phyloP scores from a whole-genome alignment of 2,797 vertebrate genomes.

The Pempheris klunzingeri region DNA sequence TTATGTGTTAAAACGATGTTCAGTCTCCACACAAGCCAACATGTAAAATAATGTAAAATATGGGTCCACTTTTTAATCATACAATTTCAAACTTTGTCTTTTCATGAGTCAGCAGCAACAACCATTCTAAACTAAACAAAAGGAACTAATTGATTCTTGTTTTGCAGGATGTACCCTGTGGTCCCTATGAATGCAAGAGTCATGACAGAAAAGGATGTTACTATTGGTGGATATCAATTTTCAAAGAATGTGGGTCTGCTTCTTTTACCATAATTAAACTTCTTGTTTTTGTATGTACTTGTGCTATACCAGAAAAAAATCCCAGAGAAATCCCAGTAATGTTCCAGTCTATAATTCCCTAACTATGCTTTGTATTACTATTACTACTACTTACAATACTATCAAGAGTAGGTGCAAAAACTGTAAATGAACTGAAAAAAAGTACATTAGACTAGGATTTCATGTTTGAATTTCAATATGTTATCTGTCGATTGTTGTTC shows the following conservation, averaged over 20 bases:
- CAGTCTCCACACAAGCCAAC: not conserved
- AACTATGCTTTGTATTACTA: not conserved
- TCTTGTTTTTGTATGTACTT: not conserved
- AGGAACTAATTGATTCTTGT: not conserved
- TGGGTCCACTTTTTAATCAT: not conserved
- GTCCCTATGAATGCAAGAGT: slow-evolving; percentile 81
- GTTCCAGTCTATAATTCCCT: not conserved
- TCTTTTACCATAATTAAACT: not conserved
- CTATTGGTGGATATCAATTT: slow-evolving; percentile 82
- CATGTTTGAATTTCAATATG: not conserved
- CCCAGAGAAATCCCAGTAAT: not conserved
- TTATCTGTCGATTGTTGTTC: slow-evolving; percentile 19
- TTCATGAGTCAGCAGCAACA: not conserved
- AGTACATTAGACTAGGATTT: not conserved
- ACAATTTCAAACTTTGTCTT: no score
- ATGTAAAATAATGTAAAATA: not conserved
- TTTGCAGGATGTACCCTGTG: slow-evolving; percentile 86
- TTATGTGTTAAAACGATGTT: not conserved
- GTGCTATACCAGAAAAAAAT: not conserved
- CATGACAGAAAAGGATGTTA: slow-evolving; percentile 66
- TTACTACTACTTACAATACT: no score
- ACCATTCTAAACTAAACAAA: not conserved
- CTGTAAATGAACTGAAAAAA: not conserved
- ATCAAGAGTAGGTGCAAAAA: not conserved
- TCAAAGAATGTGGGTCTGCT: slow-evolving; percentile 77